These are phyloP conservation scores for Ellobius talpinus DNA, from an alignment of 2,113 vertebrate genomes.

Conservation along the genomic window DNA sequence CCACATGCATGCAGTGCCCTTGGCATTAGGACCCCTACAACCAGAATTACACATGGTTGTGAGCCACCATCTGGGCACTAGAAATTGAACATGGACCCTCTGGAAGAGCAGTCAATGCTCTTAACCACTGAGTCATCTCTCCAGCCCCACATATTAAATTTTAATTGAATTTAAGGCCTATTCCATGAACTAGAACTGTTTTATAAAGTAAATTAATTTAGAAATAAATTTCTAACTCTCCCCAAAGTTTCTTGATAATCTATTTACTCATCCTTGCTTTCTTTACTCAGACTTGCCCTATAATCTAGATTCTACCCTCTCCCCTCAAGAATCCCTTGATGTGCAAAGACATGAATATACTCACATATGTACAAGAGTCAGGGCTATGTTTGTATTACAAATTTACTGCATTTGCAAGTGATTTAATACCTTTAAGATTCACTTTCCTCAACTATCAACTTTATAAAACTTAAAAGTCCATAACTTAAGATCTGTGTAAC, in stretches of 20 bases:
- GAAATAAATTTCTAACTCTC: conserved; percentile 29
- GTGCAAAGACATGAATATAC: not conserved
- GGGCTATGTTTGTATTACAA: not conserved
- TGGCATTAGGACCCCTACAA: not conserved
- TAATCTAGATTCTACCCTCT: not conserved
- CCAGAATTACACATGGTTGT: not conserved
- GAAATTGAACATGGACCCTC: not conserved
- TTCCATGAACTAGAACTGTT: not conserved
- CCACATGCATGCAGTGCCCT: not conserved
- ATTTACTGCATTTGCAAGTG: not conserved
- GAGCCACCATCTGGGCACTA: not conserved
- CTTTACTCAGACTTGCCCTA: not conserved
- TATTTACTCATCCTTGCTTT: not conserved
- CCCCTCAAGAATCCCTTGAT: conserved; percentile 33
- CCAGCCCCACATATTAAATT: too few relatives aligned
- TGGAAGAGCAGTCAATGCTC: not conserved
- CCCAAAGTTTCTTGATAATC: conserved; percentile 19
- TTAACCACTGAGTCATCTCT: not conserved
- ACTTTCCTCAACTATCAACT: not conserved
- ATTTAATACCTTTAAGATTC: not conserved
- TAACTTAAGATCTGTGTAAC: not conserved
- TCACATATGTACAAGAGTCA: not conserved
- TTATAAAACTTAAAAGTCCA: not conserved
- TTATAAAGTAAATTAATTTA: conserved; percentile 19
- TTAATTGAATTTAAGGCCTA: not conserved